Conservation (phyloP, 2,113 vertebrate species). For the Cranoglanis bouderius region DNA sequence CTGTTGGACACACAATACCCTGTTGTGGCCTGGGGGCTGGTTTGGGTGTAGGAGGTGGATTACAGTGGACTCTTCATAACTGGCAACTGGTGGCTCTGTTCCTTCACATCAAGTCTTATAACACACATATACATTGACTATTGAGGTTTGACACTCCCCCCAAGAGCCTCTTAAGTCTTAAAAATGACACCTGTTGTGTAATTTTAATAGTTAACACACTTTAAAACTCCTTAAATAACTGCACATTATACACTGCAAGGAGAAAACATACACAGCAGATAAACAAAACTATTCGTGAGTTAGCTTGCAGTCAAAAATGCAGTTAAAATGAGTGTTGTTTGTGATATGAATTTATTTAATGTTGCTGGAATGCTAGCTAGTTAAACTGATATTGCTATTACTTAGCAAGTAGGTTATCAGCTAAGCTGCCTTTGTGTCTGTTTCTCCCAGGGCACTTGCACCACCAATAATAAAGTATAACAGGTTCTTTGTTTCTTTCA, state of each 20-base stretch:
- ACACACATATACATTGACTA: neutral
- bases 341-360: neutral
- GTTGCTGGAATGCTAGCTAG: neutral
- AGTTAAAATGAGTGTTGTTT: neutral
- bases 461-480: neutral
- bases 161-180: neutral
- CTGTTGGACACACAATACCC: slow-evolving; percentile 61
- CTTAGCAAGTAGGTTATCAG: neutral
- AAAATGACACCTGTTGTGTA: neutral
- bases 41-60: slow-evolving; percentile 38
- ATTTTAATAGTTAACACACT: neutral
- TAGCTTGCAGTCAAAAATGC: neutral
- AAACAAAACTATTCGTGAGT: neutral
- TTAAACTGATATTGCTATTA: neutral
- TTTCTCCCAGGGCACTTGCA: no score
- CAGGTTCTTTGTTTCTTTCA: neutral
- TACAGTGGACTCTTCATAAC: slow-evolving; percentile 34
- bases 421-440: neutral
- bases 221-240: neutral
- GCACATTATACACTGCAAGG: neutral
- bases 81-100: slow-evolving; percentile 24
- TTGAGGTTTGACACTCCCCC: neutral
- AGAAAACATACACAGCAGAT: neutral
- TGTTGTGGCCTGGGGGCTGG: slow-evolving; percentile 59
- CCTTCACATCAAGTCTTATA: neutral